Conservation (phyloP, 92 coral and sea anemone genomes). For the Pocillopora meandrina region DNA sequence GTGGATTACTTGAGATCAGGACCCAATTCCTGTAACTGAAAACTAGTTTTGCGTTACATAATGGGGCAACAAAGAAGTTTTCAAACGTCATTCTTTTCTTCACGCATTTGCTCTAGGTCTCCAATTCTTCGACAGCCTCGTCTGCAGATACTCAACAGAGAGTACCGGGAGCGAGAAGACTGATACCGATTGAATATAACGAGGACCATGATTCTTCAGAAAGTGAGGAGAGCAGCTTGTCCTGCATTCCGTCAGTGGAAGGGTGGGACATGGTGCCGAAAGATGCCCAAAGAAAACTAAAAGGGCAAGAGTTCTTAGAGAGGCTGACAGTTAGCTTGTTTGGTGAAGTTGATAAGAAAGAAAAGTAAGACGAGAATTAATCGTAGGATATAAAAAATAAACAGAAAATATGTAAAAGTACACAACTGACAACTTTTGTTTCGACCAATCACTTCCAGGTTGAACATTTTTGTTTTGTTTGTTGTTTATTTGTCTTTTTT, state of each 20-base stretch:
- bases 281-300: constrained; percentile 57
- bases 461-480: no score
- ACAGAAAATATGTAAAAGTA: not conserved
- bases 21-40: no score
- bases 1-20: no score
- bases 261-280: constrained; percentile 58
- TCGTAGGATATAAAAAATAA: not conserved
- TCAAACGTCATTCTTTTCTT: not conserved
- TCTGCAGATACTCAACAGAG: constrained; percentile 18
- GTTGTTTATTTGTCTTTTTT: no score
- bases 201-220: constrained; percentile 44
- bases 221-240: constrained; percentile 52
- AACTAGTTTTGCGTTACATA: no score
- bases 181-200: not conserved
- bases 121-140: constrained; percentile 7
- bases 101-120: not conserved
- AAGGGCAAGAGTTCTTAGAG: constrained; percentile 86
- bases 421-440: not conserved
- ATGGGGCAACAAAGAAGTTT: not conserved
- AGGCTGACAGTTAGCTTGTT: constrained; percentile 67
- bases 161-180: not conserved
- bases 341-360: constrained; percentile 58
- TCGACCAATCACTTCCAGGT: no score
- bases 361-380: constrained; percentile 49
- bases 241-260: constrained; percentile 39